Evolutionary conservation across 2,888 invertebrate genomes (phyloP).

Genomic region (Malachius bipustulatus): DNA sequence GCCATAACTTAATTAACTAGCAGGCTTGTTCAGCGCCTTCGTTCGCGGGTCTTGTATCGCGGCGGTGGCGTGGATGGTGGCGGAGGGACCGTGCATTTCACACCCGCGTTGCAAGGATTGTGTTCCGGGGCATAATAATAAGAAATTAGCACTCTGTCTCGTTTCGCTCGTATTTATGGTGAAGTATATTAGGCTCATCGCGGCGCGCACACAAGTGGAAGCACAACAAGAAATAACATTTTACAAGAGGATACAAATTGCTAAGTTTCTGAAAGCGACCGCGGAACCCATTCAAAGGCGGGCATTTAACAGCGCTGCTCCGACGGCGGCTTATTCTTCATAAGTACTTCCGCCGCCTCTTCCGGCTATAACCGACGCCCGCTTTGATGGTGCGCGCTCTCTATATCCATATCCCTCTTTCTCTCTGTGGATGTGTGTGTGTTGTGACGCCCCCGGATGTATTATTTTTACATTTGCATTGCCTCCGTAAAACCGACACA

Average conservation of each 20-base stretch:
- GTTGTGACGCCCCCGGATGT: too few relatives aligned
- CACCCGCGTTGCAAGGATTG: background rate
- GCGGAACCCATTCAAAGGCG: constrained; percentile 25
- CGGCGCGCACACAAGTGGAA: constrained; percentile 17
- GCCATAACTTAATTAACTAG: too few relatives aligned
- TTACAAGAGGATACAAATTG: constrained; percentile 31
- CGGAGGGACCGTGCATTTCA: too few relatives aligned
- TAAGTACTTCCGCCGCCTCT: constrained; percentile 20
- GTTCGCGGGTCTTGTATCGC: too few relatives aligned
- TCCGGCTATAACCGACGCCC: constrained; percentile 26
- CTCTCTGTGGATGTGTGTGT: too few relatives aligned
- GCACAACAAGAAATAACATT: constrained; percentile 28
- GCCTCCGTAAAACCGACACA: too few relatives aligned
- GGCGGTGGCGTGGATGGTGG: too few relatives aligned
- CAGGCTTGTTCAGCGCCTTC: too few relatives aligned
- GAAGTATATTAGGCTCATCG: constrained; percentile 24
- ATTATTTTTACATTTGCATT: too few relatives aligned
- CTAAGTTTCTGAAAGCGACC: constrained; percentile 28
- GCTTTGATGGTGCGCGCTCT: constrained; percentile 25
- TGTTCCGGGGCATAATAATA: constrained; percentile 3
- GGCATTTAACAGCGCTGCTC: constrained; percentile 22
- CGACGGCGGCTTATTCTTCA: constrained; percentile 24
- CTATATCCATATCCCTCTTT: too few relatives aligned
- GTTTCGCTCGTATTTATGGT: constrained; percentile 19
- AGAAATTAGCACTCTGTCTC: constrained; percentile 7